Conservation (phyloP, 2,113 vertebrate species). For the Peromyscus maniculatus region DNA sequence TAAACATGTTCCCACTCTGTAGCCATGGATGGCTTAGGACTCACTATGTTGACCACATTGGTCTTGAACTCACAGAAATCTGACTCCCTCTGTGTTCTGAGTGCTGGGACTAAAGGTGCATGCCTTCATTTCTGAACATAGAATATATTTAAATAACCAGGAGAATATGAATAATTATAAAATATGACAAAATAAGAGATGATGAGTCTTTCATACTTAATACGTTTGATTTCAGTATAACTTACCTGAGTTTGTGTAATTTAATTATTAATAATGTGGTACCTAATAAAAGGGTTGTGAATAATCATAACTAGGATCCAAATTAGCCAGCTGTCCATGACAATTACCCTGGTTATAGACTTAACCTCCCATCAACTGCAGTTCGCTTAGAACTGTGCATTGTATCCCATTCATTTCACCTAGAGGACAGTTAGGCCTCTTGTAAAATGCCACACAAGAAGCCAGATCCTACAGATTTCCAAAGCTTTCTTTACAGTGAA, state of each 20-base stretch:
- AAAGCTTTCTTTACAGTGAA: neutral
- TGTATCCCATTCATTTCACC: constrained; percentile 2
- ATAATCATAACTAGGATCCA: neutral
- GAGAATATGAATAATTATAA: constrained; percentile 42
- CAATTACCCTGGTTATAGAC: neutral
- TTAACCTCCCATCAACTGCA: neutral
- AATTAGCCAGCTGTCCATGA: neutral
- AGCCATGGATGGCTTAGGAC: neutral
- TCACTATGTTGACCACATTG: neutral
- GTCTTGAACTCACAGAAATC: neutral
- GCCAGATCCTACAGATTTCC: constrained; percentile 25
- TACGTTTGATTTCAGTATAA: constrained; percentile 31
- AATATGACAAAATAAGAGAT: constrained; percentile 37
- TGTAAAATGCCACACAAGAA: neutral
- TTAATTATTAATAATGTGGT: constrained; percentile 1
- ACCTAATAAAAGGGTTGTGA: constrained; percentile 23
- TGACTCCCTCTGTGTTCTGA: neutral
- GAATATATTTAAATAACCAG: constrained; percentile 6
- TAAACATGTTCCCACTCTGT: neutral
- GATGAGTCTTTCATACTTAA: neutral
- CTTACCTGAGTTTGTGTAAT: neutral
- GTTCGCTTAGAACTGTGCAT: neutral
- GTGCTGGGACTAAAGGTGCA: neutral
- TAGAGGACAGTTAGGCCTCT: constrained; percentile 31
- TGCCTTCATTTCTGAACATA: neutral